phyloP scores from a whole-genome alignment of 2,888 invertebrate genomes.

The Hetaerina titia region DNA sequence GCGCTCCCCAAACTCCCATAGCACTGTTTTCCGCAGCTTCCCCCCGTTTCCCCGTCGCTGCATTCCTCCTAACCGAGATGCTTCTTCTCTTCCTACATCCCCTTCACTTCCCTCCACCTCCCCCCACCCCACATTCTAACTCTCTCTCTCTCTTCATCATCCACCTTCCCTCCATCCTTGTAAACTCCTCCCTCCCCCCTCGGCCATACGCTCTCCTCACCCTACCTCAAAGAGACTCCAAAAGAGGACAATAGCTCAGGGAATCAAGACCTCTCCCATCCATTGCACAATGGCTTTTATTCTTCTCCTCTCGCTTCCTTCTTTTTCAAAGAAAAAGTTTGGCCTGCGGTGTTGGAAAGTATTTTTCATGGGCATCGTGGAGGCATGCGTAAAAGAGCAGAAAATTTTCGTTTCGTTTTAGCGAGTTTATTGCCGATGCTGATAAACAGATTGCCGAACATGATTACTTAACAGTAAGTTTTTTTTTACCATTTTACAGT shows the following conservation, averaged over 20 bases:
- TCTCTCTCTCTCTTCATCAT: neutral
- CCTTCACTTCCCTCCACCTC: neutral
- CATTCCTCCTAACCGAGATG: neutral
- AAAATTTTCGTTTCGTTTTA: neutral
- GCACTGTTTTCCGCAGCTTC: neutral
- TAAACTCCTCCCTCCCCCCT: neutral
- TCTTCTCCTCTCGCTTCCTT: neutral
- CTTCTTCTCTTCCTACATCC: neutral
- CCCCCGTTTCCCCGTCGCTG: neutral
- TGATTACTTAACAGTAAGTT: too few species aligned
- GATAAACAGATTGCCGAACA: neutral
- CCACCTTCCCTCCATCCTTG: neutral
- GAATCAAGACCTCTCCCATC: constrained; percentile 46
- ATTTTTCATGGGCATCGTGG: neutral
- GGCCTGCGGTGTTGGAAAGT: constrained; percentile 13
- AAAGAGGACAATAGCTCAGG: constrained; percentile 48
- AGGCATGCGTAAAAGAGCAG: constrained; percentile 25
- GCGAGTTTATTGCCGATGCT: neutral
- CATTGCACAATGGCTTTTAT: constrained; percentile 29
- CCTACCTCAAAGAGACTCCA: neutral
- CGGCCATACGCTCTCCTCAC: neutral
- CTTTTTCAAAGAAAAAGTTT: constrained; percentile 43
- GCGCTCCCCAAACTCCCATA: neutral
- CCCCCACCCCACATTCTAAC: neutral
- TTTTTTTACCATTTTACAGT: too few species aligned